These are phyloP conservation scores for Lepidostoma basale DNA, from an alignment of 1,140 invertebrate genomes.

Conservation along the genomic window DNA sequence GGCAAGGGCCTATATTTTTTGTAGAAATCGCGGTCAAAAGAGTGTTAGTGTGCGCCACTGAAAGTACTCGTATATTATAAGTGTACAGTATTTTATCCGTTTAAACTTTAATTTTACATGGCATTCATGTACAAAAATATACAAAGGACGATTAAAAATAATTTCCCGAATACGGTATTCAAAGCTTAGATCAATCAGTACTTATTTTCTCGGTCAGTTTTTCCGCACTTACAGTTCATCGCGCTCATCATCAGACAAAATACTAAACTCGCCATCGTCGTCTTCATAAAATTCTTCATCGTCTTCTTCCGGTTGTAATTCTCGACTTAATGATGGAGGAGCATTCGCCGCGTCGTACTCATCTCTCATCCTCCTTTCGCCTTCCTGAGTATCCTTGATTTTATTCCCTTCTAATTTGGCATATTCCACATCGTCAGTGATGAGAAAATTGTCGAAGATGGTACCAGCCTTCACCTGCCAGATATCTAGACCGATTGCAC, in stretches of 20 bases:
- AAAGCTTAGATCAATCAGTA: too few relatives aligned
- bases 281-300: slow-evolving; percentile 67
- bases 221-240: slow-evolving; percentile 69
- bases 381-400: slow-evolving; percentile 71
- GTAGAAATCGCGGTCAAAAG: too few relatives aligned
- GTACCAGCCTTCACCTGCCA: slow-evolving; percentile 99
- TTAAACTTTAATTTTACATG: too few relatives aligned
- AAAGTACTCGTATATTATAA: too few relatives aligned
- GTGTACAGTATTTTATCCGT: too few relatives aligned
- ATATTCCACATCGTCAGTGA: slow-evolving; percentile 86
- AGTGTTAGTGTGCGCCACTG: too few relatives aligned
- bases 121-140: too few relatives aligned
- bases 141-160: too few relatives aligned
- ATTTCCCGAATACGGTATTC: too few relatives aligned
- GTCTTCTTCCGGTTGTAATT: slow-evolving; percentile 67
- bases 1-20: too few relatives aligned
- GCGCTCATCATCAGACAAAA: slow-evolving; percentile 59
- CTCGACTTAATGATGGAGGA: slow-evolving; percentile 59
- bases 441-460: slow-evolving; percentile 97
- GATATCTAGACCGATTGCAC: slow-evolving; percentile 93
- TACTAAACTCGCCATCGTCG: slow-evolving; percentile 66
- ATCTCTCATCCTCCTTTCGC: slow-evolving; percentile 95
- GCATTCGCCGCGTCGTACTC: slow-evolving; percentile 85
- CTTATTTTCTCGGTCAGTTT: slow-evolving; percentile 9
- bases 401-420: slow-evolving; percentile 68